Evolutionary conservation across 2,888 invertebrate species (phyloP).

Genomic region (Limnephilus marmoratus): DNA sequence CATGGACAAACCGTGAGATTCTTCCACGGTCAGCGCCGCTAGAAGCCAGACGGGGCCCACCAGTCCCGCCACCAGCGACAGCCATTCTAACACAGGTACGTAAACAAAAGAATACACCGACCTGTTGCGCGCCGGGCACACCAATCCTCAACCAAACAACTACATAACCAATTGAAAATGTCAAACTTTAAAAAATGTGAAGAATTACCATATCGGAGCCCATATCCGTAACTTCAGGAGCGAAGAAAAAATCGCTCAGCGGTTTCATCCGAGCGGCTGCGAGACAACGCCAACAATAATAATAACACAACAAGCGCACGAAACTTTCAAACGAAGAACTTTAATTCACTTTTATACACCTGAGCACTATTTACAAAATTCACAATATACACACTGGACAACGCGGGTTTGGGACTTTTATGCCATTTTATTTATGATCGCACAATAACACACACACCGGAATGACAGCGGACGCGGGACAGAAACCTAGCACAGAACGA

Average conservation of each 20-base stretch:
- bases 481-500: constrained; percentile 67
- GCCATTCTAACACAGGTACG: constrained; percentile 24
- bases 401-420: constrained; percentile 61
- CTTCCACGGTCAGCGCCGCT: constrained; percentile 60
- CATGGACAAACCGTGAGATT: constrained; percentile 59
- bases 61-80: constrained; percentile 47
- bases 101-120: constrained; percentile 57
- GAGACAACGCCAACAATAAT: constrained; percentile 57
- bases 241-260: constrained; percentile 83
- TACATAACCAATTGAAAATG: neutral
- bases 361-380: constrained; percentile 54
- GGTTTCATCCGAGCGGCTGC: constrained; percentile 79
- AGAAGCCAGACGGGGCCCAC: constrained; percentile 61
- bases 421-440: constrained; percentile 12
- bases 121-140: constrained; percentile 64
- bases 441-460: constrained; percentile 24
- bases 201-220: constrained; percentile 86
- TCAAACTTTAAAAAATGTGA: neutral
- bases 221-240: constrained; percentile 87
- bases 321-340: constrained; percentile 43
- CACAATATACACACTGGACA: constrained; percentile 56
- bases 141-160: neutral
- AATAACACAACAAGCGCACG: constrained; percentile 53
- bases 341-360: constrained; percentile 45
- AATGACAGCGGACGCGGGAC: constrained; percentile 64